phyloP scores from a whole-genome alignment of 2,797 vertebrate species.

The Gymnoscopelus braueri region DNA sequence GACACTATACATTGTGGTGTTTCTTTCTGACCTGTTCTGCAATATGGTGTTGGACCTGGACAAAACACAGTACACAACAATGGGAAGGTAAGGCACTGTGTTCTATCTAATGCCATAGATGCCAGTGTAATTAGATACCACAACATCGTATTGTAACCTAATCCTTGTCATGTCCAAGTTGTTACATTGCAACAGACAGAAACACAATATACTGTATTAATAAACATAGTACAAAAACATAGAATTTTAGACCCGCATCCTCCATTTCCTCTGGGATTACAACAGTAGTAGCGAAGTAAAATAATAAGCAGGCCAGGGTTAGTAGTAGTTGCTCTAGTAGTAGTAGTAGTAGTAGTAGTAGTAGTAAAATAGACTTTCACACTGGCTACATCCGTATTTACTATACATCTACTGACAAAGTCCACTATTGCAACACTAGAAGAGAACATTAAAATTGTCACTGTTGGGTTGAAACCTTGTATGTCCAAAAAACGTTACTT shows the following conservation, averaged over 20 bases:
- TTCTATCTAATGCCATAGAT: neutral
- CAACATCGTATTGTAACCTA: conserved; percentile 28
- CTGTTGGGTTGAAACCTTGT: no score
- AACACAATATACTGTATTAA: conserved; percentile 5
- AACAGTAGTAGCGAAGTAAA: neutral
- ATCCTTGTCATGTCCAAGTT: neutral
- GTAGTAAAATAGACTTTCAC: neutral
- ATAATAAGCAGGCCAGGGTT: no score
- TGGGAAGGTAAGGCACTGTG: conserved; percentile 57
- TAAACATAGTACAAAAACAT: conserved; percentile 12
- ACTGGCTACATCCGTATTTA: neutral
- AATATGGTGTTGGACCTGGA: conserved; percentile 80
- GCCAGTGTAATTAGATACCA: neutral
- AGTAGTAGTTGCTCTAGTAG: no score
- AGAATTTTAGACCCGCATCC: conserved; percentile 3
- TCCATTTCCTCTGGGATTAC: conserved; percentile 6
- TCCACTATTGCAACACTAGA: neutral
- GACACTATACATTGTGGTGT: conserved; percentile 23
- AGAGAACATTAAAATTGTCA: conserved; percentile 20
- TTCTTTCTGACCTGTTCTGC: conserved; percentile 80
- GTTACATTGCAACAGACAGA: conserved; percentile 13
- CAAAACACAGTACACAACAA: conserved; percentile 77
- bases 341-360: no score
- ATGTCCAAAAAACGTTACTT: no score
- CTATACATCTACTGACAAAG: neutral